Evolutionary conservation across 2,113 vertebrate genomes (phyloP).

Genomic region (Menura novaehollandiae): DNA sequence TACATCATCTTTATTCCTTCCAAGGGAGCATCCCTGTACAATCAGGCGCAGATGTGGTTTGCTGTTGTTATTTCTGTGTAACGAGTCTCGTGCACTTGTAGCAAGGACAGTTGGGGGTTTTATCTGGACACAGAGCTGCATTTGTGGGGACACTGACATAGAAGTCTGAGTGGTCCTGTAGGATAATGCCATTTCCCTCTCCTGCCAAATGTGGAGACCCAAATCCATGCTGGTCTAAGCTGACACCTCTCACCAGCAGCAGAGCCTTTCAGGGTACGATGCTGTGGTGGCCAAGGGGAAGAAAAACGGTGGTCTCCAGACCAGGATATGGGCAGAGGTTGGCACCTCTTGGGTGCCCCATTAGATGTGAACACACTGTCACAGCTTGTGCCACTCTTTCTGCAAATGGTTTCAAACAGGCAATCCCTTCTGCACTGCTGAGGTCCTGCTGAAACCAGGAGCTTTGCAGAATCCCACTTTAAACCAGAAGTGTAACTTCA

Average conservation of each 20-base stretch:
- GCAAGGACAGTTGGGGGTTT: background rate
- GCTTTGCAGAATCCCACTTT: background rate
- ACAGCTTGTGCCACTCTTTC: background rate
- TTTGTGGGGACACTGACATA: background rate
- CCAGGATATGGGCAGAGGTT: background rate
- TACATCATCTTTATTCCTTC: background rate
- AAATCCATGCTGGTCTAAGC: background rate
- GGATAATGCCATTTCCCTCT: background rate
- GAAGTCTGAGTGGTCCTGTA: background rate
- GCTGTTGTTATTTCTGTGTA: background rate
- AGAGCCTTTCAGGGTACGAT: background rate
- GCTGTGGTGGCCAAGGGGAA: background rate
- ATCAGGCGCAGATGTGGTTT: background rate
- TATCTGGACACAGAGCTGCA: background rate
- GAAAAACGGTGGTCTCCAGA: background rate
- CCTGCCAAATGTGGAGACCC: background rate
- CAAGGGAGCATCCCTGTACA: background rate
- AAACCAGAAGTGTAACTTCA: rapidly evolving
- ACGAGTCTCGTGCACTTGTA: background rate
- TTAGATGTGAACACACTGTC: rapidly evolving
- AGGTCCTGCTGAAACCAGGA: background rate
- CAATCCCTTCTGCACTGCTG: background rate
- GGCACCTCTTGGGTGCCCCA: background rate
- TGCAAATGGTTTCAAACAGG: background rate
- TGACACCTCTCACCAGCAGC: background rate